Conservation (phyloP, 2,888 invertebrate species). For the Ormyrus labotus region DNA sequence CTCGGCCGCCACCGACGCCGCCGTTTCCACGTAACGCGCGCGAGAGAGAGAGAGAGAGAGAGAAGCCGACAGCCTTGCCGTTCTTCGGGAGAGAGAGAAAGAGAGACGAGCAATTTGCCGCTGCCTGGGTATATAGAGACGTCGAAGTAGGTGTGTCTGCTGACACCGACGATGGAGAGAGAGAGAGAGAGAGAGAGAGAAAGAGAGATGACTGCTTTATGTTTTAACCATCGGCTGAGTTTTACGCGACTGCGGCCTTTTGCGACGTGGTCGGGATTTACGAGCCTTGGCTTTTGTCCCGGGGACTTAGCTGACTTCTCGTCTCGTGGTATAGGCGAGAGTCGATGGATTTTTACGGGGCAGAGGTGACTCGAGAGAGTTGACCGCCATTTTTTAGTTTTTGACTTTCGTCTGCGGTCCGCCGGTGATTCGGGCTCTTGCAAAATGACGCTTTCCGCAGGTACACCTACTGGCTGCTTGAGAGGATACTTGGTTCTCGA, state of each 20-base stretch:
- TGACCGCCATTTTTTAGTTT: slow-evolving; percentile 42
- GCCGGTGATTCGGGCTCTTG: neutral
- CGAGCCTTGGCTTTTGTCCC: neutral
- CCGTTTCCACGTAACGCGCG: slow-evolving; percentile 18
- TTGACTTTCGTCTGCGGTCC: slow-evolving; percentile 2
- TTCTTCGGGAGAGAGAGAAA: neutral
- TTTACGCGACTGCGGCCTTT: neutral
- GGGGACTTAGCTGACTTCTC: slow-evolving; percentile 8
- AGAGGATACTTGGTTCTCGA: too few species aligned
- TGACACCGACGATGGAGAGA: too few species aligned
- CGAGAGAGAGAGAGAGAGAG: neutral
- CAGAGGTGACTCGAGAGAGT: neutral
- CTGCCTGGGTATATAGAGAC: slow-evolving; percentile 1
- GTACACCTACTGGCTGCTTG: too few species aligned
- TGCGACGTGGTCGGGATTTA: neutral
- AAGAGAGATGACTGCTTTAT: neutral
- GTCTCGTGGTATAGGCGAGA: too few species aligned
- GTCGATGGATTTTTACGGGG: too few species aligned
- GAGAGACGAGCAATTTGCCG: slow-evolving; percentile 20
- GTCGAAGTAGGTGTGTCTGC: slow-evolving; percentile 52
- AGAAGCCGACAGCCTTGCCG: neutral
- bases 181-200: neutral
- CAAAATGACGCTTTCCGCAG: neutral
- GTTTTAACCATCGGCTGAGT: neutral
- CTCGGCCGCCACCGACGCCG: slow-evolving; percentile 24